These are phyloP conservation scores for Geophilus truncorum DNA, from an alignment of 2,888 invertebrate species.

Conservation along the genomic window DNA sequence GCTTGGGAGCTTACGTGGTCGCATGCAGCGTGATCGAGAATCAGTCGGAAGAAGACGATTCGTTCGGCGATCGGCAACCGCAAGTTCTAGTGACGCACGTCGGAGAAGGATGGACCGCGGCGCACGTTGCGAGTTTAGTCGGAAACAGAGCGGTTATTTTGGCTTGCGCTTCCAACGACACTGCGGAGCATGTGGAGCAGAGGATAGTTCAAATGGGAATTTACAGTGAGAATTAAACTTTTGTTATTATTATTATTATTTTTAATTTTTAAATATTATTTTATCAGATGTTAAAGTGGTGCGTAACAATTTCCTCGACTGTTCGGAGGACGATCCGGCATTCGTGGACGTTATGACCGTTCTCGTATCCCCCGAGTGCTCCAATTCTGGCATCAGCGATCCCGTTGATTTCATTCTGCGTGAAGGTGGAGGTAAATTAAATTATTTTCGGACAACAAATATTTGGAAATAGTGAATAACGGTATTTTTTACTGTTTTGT, in stretches of 20 bases:
- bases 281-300: background rate
- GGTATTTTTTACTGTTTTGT: background rate
- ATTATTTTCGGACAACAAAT: background rate
- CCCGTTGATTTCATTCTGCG: conserved; percentile 28
- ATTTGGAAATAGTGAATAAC: too few relatives aligned
- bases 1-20: background rate
- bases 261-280: background rate
- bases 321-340: background rate
- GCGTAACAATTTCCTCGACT: background rate
- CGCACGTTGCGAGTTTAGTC: conserved; percentile 22
- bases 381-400: conserved; percentile 17
- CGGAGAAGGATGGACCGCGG: background rate
- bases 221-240: background rate
- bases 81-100: background rate
- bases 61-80: background rate
- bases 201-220: conserved; percentile 3
- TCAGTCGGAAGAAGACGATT: background rate
- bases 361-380: background rate
- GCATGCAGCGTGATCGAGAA: background rate
- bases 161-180: background rate
- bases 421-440: conserved; percentile 29
- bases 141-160: background rate
- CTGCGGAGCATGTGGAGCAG: background rate
- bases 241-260: background rate
- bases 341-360: background rate